Conservation (phyloP, 2,797 vertebrate species). For the Typhlichthys eigenmanni region DNA sequence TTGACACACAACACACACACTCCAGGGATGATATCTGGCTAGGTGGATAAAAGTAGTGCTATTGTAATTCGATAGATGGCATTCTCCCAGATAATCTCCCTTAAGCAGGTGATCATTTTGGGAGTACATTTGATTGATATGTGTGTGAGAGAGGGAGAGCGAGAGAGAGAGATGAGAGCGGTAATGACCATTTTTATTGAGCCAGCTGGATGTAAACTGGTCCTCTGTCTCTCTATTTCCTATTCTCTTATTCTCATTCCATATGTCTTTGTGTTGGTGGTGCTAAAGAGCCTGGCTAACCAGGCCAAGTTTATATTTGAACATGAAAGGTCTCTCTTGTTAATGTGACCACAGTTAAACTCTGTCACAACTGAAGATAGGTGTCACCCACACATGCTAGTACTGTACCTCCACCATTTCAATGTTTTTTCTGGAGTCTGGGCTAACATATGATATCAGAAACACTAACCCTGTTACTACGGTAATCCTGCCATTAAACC, state of each 20-base stretch:
- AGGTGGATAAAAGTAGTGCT: slow-evolving; percentile 79
- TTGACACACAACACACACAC: slow-evolving; percentile 36
- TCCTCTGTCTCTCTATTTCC: slow-evolving; percentile 22
- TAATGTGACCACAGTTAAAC: too few species aligned
- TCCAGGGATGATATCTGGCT: slow-evolving; percentile 76
- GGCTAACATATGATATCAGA: too few species aligned
- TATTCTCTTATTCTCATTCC: slow-evolving; percentile 19
- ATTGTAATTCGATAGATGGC: slow-evolving; percentile 84
- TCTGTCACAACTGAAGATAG: too few species aligned
- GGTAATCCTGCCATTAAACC: too few species aligned
- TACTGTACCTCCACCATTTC: too few species aligned
- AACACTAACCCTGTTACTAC: too few species aligned
- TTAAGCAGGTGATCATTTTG: slow-evolving; percentile 83
- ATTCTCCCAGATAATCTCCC: slow-evolving; percentile 80
- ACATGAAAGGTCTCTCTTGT: too few species aligned
- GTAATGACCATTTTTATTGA: slow-evolving; percentile 31
- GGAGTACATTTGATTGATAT: slow-evolving; percentile 82
- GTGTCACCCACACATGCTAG: too few species aligned
- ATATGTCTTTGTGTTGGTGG: slow-evolving; percentile 21
- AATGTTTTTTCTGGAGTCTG: too few species aligned
- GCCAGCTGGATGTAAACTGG: slow-evolving; percentile 57
- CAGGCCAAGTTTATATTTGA: too few species aligned
- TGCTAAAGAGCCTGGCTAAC: too few species aligned
- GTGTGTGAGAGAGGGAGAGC: slow-evolving; percentile 44
- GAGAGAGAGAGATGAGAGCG: slow-evolving; percentile 12